Percentiles rank a stretch among this genome's conserved stretches.
Evolutionary conservation across 2,888 invertebrate genomes (phyloP).

Genomic region (Drosophila affinis): DNA sequence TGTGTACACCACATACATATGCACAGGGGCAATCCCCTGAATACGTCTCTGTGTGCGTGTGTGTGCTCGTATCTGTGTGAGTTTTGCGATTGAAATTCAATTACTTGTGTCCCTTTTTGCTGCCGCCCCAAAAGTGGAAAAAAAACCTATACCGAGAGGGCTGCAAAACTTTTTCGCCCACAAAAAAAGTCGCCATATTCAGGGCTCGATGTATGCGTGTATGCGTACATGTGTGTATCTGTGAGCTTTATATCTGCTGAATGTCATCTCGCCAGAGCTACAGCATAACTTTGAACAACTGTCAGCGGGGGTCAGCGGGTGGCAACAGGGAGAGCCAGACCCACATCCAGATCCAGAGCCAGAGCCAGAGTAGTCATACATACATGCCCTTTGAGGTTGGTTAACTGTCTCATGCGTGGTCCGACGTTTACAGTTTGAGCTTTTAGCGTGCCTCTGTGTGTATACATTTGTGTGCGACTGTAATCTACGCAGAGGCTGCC

Average conservation of each 20-base stretch:
- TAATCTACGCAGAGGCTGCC: conserved; percentile 51
- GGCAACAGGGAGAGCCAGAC: background rate
- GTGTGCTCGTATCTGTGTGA: conserved; percentile 43
- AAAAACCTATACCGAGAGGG: conserved; percentile 24
- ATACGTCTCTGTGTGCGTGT: conserved; percentile 12
- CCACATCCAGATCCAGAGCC: background rate
- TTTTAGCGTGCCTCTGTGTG: conserved; percentile 25
- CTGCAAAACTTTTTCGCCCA: conserved; percentile 58
- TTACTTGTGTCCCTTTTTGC: conserved; percentile 79
- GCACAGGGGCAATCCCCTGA: conserved; percentile 32
- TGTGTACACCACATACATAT: conserved; percentile 51
- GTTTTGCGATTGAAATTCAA: conserved; percentile 77
- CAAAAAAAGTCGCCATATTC: conserved; percentile 35
- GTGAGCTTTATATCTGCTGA: conserved; percentile 77
- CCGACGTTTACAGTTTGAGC: conserved; percentile 60
- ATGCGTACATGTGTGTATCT: conserved; percentile 30
- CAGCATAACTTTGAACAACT: conserved; percentile 66
- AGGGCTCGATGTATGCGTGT: conserved; percentile 19
- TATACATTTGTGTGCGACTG: conserved; percentile 17
- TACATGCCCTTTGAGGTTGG: conserved; percentile 57
- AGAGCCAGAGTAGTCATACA: conserved; percentile 4
- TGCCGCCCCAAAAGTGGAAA: conserved; percentile 35
- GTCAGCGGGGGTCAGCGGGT: conserved; percentile 37
- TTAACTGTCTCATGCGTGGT: conserved; percentile 63
- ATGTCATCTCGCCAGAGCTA: conserved; percentile 73